A percentile compares a stretch with the other conserved stretches of the same genome.
Conservation (phyloP, 2,797 vertebrate genomes). For the Epinephelus malabaricus region DNA sequence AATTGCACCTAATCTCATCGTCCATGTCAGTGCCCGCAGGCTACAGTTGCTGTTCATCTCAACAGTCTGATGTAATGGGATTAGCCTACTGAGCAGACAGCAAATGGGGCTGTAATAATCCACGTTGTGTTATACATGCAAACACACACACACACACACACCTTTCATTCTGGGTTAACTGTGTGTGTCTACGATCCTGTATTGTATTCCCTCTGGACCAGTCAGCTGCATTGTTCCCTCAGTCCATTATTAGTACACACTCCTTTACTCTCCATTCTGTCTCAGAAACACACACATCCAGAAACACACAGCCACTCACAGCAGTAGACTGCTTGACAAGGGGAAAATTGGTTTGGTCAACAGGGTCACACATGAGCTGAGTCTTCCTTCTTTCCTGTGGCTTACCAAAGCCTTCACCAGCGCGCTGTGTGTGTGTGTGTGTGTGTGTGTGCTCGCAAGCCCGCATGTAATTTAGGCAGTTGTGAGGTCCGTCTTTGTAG, state of each 20-base stretch:
- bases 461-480: conserved; percentile 17
- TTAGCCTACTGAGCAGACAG: conserved; percentile 36
- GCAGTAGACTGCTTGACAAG: conserved; percentile 58
- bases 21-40: neutral
- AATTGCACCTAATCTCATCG: conserved; percentile 27
- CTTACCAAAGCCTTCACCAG: conserved; percentile 56
- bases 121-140: conserved; percentile 4
- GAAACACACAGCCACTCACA: conserved; percentile 18
- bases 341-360: conserved; percentile 78
- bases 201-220: conserved; percentile 15
- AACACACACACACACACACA: conserved; percentile 25
- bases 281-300: conserved; percentile 18
- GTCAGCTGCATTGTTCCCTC: conserved; percentile 17
- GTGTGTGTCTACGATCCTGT: neutral
- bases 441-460: conserved; percentile 11
- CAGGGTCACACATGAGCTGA: conserved; percentile 64
- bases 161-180: conserved; percentile 8
- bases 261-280: conserved; percentile 1
- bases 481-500: conserved; percentile 20
- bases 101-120: conserved; percentile 6
- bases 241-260: conserved; percentile 36
- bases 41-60: neutral
- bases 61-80: conserved; percentile 32
- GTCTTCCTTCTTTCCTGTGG: conserved; percentile 57
- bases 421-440: conserved; percentile 8